phyloP scores from a whole-genome alignment of 2,797 vertebrate species.

The Phoebastria nigripes region DNA sequence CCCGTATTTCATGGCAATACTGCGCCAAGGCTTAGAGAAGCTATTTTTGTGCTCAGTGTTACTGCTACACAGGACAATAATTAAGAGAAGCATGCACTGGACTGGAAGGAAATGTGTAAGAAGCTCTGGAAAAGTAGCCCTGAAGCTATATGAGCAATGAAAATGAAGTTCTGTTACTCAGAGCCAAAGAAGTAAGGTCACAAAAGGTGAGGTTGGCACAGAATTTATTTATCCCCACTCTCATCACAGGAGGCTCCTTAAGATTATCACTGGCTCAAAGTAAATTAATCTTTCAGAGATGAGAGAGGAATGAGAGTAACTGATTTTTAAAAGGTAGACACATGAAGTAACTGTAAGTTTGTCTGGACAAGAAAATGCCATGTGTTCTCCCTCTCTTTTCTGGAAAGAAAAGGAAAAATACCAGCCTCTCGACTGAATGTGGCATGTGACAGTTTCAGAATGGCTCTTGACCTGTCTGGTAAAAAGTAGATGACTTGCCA shows the following conservation, averaged over 20 bases:
- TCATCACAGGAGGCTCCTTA: not conserved
- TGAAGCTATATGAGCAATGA: not conserved
- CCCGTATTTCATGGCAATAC: not conserved
- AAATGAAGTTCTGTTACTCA: constrained; percentile 27
- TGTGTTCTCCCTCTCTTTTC: not conserved
- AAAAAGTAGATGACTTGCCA: not conserved
- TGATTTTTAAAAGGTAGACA: not conserved
- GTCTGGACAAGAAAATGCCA: not conserved
- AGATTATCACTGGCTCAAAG: not conserved
- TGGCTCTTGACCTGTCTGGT: not conserved
- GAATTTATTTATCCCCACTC: not conserved
- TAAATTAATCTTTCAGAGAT: constrained; percentile 9
- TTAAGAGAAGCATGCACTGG: not conserved
- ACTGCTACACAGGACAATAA: not conserved
- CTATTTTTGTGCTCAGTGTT: not conserved
- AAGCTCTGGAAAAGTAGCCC: not conserved
- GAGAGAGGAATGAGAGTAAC: not conserved
- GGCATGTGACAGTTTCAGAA: not conserved
- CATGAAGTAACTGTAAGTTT: not conserved
- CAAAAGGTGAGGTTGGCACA: not conserved
- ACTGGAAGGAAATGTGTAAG: not conserved
- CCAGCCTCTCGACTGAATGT: not conserved
- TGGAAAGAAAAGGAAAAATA: not conserved
- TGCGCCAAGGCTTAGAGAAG: not conserved
- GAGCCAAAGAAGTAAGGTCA: constrained; percentile 3